A percentile compares a stretch with the other conserved stretches of the same genome.
phyloP scores from a whole-genome alignment of 1,140 invertebrate genomes.

The Spodoptera frugiperda region DNA sequence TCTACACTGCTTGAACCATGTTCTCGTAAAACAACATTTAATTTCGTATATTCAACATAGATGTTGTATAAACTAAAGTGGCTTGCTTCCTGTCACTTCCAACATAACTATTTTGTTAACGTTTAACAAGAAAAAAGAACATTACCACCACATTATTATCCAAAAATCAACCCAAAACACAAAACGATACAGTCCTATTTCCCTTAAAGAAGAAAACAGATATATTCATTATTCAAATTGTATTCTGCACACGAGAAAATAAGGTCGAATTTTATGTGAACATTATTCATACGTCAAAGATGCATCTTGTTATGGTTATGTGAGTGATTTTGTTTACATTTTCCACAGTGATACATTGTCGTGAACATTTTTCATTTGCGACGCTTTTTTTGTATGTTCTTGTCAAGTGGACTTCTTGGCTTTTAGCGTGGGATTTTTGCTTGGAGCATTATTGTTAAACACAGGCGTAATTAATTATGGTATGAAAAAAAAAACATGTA shows the following conservation, averaged over 20 bases:
- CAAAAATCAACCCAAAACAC: neutral
- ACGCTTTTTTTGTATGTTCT: constrained; percentile 48
- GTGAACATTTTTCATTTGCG: constrained; percentile 57
- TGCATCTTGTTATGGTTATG: constrained; percentile 51
- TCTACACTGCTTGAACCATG: too few species aligned
- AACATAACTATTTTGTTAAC: constrained; percentile 46
- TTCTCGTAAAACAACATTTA: neutral
- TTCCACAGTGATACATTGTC: constrained; percentile 49
- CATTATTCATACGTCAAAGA: constrained; percentile 28
- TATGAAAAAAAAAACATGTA: neutral
- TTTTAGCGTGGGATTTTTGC: constrained; percentile 31
- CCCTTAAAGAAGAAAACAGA: neutral
- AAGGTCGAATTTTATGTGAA: constrained; percentile 36
- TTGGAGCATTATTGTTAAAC: constrained; percentile 20
- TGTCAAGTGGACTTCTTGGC: constrained; percentile 53
- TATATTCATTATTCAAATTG: constrained; percentile 28
- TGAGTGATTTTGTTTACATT: constrained; percentile 54
- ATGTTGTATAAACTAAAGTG: constrained; percentile 34
- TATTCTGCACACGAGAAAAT: constrained; percentile 8
- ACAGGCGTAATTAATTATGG: constrained; percentile 26
- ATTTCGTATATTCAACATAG: constrained; percentile 14
- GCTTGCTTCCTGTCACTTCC: constrained; percentile 35
- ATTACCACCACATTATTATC: neutral
- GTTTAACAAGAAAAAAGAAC: constrained; percentile 42
- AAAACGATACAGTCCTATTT: neutral